A percentile compares a stretch with the other conserved stretches of the same genome.
phyloP scores from a whole-genome alignment of 1,140 invertebrate species.

The Musca vetustissima region DNA sequence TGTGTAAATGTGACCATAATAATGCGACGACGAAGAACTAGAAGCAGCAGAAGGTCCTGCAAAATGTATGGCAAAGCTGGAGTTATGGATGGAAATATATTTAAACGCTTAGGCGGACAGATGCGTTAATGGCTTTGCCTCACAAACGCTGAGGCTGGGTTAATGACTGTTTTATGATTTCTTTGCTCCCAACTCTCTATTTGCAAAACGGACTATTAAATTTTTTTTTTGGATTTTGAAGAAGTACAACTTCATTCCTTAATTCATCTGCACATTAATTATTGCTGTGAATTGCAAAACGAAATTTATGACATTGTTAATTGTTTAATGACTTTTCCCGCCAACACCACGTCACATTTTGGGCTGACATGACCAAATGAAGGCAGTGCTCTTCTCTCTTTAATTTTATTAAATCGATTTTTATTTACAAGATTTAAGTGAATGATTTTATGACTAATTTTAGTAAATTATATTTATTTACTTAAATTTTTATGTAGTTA shows the following conservation, averaged over 20 bases:
- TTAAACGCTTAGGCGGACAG: constrained; percentile 26
- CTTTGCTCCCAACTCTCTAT: not conserved
- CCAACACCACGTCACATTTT: too few species aligned
- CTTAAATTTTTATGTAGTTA: too few species aligned
- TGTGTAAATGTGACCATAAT: constrained; percentile 10
- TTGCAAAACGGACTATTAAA: not conserved
- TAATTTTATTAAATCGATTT: too few species aligned
- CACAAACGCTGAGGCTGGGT: too few species aligned
- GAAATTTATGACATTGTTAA: constrained; percentile 25
- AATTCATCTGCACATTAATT: too few species aligned
- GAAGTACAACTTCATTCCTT: not conserved
- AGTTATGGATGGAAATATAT: not conserved
- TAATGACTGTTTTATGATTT: constrained; percentile 2
- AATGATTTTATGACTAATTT: too few species aligned
- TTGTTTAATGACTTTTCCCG: constrained; percentile 21
- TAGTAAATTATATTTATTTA: too few species aligned
- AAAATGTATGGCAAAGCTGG: not conserved
- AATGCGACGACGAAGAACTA: not conserved
- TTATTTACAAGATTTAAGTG: too few species aligned
- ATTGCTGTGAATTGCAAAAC: constrained; percentile 20
- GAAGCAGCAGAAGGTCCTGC: not conserved
- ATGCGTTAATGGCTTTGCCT: constrained; percentile 13
- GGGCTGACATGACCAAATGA: too few species aligned
- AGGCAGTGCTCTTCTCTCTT: too few species aligned
- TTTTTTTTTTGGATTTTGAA: not conserved